A percentile compares a stretch with the other conserved stretches of the same genome.
Evolutionary conservation across 30 jellyfish, hydroid and myxozoan genomes (phyloP).

Genomic region (Hydractinia echinata): DNA sequence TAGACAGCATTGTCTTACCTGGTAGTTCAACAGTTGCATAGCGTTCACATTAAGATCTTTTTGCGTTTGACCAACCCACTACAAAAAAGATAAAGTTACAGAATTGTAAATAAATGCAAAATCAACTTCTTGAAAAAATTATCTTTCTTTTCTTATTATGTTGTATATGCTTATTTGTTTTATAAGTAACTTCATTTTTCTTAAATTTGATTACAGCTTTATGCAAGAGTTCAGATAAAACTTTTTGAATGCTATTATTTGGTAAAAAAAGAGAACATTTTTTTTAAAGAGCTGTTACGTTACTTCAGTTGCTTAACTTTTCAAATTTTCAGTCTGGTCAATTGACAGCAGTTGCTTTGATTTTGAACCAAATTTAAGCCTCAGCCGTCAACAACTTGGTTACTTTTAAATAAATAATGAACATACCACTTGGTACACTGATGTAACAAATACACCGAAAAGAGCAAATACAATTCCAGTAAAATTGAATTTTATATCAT

Average conservation of each 20-base stretch:
- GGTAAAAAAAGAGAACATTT: neutral
- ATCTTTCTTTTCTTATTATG: too few species aligned
- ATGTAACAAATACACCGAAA: slow-evolving; percentile 86
- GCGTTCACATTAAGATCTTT: slow-evolving; percentile 77
- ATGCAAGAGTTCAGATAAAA: neutral
- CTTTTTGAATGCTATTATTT: neutral
- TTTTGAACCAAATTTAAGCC: too few species aligned
- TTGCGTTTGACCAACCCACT: slow-evolving; percentile 96
- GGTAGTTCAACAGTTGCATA: slow-evolving; percentile 87
- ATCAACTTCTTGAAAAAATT: too few species aligned
- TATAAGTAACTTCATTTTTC: too few species aligned
- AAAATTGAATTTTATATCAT: slow-evolving; percentile 73
- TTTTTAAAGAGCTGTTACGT: neutral
- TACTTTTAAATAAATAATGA: neutral
- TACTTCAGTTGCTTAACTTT: neutral
- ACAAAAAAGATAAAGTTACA: slow-evolving; percentile 7
- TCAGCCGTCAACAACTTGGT: too few species aligned
- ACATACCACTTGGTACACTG: slow-evolving; percentile 95
- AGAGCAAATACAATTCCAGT: slow-evolving; percentile 80
- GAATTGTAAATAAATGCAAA: neutral
- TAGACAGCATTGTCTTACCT: slow-evolving; percentile 39
- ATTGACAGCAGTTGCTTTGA: too few species aligned
- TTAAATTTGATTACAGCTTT: too few species aligned
- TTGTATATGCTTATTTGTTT: too few species aligned
- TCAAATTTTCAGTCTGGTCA: too few species aligned